Evolutionary conservation across 2,888 invertebrate species (phyloP).

Genomic region (Graphium colonna): DNA sequence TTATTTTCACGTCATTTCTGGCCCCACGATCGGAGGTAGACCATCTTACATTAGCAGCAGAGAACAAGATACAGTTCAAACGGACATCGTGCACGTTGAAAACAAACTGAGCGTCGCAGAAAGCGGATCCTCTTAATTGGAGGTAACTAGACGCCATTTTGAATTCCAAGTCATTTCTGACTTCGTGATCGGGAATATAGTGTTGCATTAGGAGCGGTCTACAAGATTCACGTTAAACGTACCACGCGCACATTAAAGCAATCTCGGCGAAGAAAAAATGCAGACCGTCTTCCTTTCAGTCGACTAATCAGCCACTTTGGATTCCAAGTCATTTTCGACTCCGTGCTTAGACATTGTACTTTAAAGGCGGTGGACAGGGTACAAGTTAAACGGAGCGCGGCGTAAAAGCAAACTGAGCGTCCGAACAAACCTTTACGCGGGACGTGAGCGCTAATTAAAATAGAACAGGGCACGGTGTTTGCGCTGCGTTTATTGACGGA

Average conservation of each 20-base stretch:
- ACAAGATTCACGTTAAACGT: no score
- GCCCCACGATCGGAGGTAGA: no score
- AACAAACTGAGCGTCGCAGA: not conserved
- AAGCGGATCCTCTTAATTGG: not conserved
- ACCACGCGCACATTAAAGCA: no score
- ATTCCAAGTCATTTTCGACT: constrained; percentile 29
- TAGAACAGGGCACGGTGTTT: constrained; percentile 25
- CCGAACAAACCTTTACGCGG: constrained; percentile 20
- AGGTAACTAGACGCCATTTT: constrained; percentile 32
- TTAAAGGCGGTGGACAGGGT: constrained; percentile 34
- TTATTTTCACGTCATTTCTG: no score
- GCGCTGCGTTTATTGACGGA: constrained; percentile 20
- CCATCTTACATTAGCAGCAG: no score
- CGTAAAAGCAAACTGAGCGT: constrained; percentile 24
- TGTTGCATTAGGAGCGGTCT: no score
- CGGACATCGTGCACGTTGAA: no score
- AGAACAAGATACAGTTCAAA: no score
- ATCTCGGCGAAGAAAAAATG: not conserved
- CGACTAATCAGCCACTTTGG: constrained; percentile 33
- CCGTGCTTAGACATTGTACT: constrained; percentile 27
- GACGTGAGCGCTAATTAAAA: constrained; percentile 29
- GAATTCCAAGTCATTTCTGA: no score
- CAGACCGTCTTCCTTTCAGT: constrained; percentile 19
- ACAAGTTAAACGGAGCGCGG: constrained; percentile 33
- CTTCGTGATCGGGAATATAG: no score